phyloP scores from a whole-genome alignment of 2,797 vertebrate species.

The Rallus crepitans region DNA sequence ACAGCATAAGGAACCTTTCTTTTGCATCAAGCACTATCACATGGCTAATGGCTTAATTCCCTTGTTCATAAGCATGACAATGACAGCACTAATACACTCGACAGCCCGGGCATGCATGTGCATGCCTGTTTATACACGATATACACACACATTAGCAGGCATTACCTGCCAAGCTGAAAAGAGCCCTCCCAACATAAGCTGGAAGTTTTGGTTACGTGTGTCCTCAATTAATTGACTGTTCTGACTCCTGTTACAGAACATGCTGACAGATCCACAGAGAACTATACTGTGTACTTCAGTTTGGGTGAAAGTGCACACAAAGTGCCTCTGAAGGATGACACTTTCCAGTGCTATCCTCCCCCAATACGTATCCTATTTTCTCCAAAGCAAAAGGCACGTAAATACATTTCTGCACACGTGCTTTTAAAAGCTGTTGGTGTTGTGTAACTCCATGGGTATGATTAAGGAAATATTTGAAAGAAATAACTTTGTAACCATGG shows the following conservation, averaged over 20 bases:
- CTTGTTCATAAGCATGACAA: neutral
- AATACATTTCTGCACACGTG: accelerated
- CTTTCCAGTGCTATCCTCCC: neutral
- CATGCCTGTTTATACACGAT: neutral
- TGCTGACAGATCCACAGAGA: neutral
- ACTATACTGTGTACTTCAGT: neutral
- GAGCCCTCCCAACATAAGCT: neutral
- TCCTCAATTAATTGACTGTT: neutral
- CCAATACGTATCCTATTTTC: neutral
- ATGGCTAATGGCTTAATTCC: neutral
- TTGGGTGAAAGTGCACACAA: neutral
- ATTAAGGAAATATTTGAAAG: neutral
- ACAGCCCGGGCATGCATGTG: neutral
- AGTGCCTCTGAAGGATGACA: neutral
- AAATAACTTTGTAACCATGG: neutral
- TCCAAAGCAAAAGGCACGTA: neutral
- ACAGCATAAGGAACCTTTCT: neutral
- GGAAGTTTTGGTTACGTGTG: neutral
- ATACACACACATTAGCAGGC: neutral
- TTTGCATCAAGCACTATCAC: neutral
- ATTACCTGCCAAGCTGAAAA: neutral
- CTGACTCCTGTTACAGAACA: neutral
- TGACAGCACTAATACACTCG: neutral
- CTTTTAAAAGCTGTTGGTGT: neutral
- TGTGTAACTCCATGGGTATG: neutral